These are phyloP conservation scores for Drosophila equinoxialis DNA, from an alignment of 1,140 invertebrate species.

Conservation along the genomic window DNA sequence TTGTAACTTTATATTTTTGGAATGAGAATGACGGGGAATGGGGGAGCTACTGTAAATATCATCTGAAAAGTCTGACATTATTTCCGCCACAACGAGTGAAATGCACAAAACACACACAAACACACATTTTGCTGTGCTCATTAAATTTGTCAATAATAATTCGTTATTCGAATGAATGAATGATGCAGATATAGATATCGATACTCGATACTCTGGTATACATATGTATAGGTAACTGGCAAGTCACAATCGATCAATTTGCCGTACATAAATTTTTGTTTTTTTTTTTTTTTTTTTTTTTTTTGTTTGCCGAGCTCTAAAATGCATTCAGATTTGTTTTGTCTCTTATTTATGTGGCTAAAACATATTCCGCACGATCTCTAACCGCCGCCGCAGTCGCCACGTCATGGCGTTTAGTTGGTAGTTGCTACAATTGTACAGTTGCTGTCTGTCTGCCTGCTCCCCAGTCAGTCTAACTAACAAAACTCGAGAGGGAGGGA, in stretches of 20 bases:
- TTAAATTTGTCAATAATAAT: slow-evolving; percentile 75
- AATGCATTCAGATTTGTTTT: slow-evolving; percentile 14
- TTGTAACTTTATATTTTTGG: slow-evolving; percentile 45
- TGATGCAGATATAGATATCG: slow-evolving; percentile 5
- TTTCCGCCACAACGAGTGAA: slow-evolving; percentile 51
- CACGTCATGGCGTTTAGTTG: slow-evolving; percentile 16
- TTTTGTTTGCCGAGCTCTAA: slow-evolving; percentile 1
- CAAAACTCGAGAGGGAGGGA: background rate
- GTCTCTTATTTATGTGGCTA: background rate
- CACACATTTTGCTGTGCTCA: slow-evolving; percentile 34
- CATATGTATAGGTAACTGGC: slow-evolving; percentile 27
- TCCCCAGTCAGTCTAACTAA: background rate
- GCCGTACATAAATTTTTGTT: slow-evolving; percentile 50
- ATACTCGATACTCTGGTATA: too few species aligned
- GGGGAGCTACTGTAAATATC: slow-evolving; percentile 40
- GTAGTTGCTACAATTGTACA: slow-evolving; percentile 11
- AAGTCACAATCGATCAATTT: slow-evolving; percentile 72
- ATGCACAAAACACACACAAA: slow-evolving; percentile 16
- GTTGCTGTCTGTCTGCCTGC: slow-evolving; percentile 9
- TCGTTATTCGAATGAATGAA: slow-evolving; percentile 30
- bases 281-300: too few species aligned
- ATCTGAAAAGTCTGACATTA: slow-evolving; percentile 71
- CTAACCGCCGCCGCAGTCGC: slow-evolving; percentile 1
- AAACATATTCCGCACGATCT: slow-evolving; percentile 54
- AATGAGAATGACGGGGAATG: background rate